Evolutionary conservation across 2,797 vertebrate genomes (phyloP), one percentile per base, ranked within the genome.

Genomic region (Fundulus diaphanus): DNA sequence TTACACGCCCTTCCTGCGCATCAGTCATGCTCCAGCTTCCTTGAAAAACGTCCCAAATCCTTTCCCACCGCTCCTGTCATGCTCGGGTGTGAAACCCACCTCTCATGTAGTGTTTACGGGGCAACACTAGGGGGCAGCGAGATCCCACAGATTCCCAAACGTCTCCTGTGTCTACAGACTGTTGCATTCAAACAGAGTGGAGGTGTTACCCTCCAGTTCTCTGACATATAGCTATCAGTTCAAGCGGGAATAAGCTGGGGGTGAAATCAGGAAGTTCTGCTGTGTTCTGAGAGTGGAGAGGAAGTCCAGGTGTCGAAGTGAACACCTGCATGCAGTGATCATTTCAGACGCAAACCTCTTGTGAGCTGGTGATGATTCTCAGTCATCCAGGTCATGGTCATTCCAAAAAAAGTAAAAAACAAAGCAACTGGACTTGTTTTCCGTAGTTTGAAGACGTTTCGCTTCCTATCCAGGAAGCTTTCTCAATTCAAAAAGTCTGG

Each of bases 41-140:
- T 66, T 46, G 27, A 8, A 68, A 67, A 9, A 27, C 65, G 24
- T 44, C 13, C n/a, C n/a, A n/a, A 42, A 12, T 1, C 3, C 24
- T 40, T 61, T 61, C 8, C 18, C 5, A 9, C 3, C 8, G 9
- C 20, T 20, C 9, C n/a, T 40, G 18, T n/a, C 22, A 24, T 7
- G 9, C 22, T 7, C 56, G 15, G 4, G n/a, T 4, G 9, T 65
- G 6, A 35, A 48, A 11, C 7, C 20, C 8, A n/a, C 33, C 18
- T 6, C 37, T n/a, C 0, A 37, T 86, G 80, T 51, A 73, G 46
- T 76, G 69, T 68, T 72, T 22, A 16, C 0, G 4, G 49, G 24
- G 7, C 5, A 54, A n/a, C 93, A 87, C 85, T 85, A 88, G 93
- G 88, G 80, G 93, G 90, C 93, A 92, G 84, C 86, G 79, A 87